phyloP scores from a whole-genome alignment of 1,140 invertebrate species.

The Aradophagus sp. region DNA sequence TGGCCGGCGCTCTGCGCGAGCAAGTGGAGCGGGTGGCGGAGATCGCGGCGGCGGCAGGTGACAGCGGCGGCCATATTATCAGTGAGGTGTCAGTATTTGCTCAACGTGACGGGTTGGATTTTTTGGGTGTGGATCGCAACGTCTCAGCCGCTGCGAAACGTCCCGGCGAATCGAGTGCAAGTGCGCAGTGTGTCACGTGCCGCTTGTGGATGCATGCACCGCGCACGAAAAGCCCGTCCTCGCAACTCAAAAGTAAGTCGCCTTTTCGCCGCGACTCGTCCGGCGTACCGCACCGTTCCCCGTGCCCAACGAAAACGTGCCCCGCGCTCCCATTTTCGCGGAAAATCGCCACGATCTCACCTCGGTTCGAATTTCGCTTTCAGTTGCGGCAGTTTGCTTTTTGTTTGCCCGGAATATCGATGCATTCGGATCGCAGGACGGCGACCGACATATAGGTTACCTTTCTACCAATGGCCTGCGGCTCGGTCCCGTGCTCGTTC shows the following conservation, averaged over 20 bases:
- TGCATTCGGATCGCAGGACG: too few relatives aligned
- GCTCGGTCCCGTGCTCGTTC: conserved; percentile 17
- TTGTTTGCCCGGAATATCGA: too few relatives aligned
- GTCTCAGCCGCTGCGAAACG: conserved; percentile 63
- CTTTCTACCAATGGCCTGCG: conserved; percentile 28
- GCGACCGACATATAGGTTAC: conserved; percentile 26
- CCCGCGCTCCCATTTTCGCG: too few relatives aligned
- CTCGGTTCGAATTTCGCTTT: too few relatives aligned
- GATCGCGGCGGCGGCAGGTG: conserved; percentile 20
- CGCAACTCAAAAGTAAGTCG: conserved; percentile 45
- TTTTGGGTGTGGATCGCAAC: conserved; percentile 73
- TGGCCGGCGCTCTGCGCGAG: conserved; percentile 8
- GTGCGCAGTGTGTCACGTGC: conserved; percentile 61
- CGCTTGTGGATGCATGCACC: conserved; percentile 64
- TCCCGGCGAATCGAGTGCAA: conserved; percentile 58
- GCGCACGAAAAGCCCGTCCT: conserved; percentile 30
- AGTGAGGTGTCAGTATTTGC: conserved; percentile 75
- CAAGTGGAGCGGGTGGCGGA: conserved; percentile 19
- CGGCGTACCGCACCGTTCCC: conserved; percentile 29
- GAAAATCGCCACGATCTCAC: too few relatives aligned
- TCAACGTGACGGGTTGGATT: conserved; percentile 70
- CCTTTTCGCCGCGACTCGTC: conserved; percentile 1
- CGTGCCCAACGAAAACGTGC: too few relatives aligned
- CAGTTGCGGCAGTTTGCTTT: too few relatives aligned
- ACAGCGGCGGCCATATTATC: conserved; percentile 70